Evolutionary conservation across 2,113 vertebrate genomes (phyloP).

Genomic region (Rhinoderma darwinii): DNA sequence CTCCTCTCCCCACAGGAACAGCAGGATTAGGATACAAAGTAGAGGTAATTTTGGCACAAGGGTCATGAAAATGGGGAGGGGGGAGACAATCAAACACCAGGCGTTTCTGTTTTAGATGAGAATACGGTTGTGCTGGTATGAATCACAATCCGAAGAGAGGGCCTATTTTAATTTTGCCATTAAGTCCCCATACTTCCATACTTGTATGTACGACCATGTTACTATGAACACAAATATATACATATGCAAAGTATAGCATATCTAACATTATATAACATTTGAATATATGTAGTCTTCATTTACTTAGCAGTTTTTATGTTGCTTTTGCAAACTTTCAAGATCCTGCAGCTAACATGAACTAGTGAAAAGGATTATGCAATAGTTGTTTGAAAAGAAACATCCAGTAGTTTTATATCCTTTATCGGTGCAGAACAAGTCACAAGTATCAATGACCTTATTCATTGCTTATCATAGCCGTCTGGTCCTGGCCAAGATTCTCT

Average conservation of each 20-base stretch:
- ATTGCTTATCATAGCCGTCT: constrained; percentile 27
- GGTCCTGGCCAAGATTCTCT: constrained; percentile 11
- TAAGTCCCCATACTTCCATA: too few species aligned
- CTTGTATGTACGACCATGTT: too few species aligned
- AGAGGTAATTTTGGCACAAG: neutral
- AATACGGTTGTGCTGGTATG: neutral
- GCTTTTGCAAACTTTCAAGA: neutral
- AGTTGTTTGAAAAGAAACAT: constrained; percentile 37
- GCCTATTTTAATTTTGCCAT: neutral
- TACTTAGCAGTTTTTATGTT: neutral
- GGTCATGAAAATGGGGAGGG: neutral
- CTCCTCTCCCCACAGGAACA: too few species aligned
- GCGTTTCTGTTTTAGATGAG: neutral
- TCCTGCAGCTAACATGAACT: neutral
- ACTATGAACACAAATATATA: too few species aligned
- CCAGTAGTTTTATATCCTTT: neutral
- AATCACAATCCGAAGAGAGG: neutral
- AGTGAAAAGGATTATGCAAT: constrained; percentile 20
- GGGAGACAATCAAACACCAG: neutral
- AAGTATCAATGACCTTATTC: constrained; percentile 46
- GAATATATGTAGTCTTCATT: neutral
- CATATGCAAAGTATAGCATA: neutral
- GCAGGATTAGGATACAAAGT: too few species aligned
- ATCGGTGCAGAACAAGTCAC: constrained; percentile 29
- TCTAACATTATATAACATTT: neutral